Percentiles rank a stretch among this genome's conserved stretches.
These are phyloP conservation scores for Oriolus oriolus DNA, from an alignment of 2,113 vertebrate species.

Conservation along the genomic window DNA sequence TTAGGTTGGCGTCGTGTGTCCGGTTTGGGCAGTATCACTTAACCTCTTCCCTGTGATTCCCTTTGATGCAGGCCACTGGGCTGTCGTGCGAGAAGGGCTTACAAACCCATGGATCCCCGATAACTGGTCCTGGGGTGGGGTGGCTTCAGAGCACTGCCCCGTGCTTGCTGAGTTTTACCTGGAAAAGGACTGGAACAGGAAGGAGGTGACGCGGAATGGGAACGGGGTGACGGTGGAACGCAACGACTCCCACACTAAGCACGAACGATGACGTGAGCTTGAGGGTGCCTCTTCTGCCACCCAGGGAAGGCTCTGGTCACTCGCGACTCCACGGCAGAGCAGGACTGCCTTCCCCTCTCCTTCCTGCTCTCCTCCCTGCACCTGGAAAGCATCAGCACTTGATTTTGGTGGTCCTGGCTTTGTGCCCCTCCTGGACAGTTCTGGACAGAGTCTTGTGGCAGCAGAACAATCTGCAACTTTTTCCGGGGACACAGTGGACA, in stretches of 20 bases:
- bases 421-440: neutral
- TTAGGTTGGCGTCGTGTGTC: fast-evolving
- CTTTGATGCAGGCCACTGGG: conserved; percentile 80
- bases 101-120: conserved; percentile 97
- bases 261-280: conserved; percentile 81
- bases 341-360: neutral
- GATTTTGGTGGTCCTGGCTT: neutral
- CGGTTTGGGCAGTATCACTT: fast-evolving
- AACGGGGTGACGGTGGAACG: conserved; percentile 76
- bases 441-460: neutral
- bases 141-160: conserved; percentile 90
- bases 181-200: conserved; percentile 75
- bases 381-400: conserved; percentile 30
- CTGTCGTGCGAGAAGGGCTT: conserved; percentile 88
- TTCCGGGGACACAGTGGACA: neutral
- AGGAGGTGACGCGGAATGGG: conserved; percentile 73
- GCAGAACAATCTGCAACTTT: neutral
- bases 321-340: neutral
- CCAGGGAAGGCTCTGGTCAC: neutral
- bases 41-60: neutral
- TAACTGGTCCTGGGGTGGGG: conserved; percentile 96
- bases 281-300: neutral
- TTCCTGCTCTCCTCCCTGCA: neutral
- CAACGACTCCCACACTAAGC: conserved; percentile 76
- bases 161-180: conserved; percentile 85